These are phyloP conservation scores for Brienomyrus longianalis DNA, from an alignment of 2,113 vertebrate genomes.

Conservation along the genomic window DNA sequence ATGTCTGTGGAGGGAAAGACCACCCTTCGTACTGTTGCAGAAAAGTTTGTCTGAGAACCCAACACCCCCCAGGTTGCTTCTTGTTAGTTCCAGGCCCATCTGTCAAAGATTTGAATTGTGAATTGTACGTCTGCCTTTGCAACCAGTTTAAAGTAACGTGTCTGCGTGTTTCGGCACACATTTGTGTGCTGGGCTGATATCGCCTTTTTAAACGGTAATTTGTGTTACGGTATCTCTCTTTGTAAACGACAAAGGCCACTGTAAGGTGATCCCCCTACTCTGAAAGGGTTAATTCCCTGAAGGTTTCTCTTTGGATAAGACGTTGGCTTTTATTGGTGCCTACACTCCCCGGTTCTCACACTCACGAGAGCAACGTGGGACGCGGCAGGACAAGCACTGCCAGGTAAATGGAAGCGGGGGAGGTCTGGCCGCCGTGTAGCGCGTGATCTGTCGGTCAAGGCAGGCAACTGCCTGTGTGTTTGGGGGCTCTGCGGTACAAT, in stretches of 20 bases:
- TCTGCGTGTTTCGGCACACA: neutral
- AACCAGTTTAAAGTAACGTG: neutral
- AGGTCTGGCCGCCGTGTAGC: neutral
- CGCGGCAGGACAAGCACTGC: neutral
- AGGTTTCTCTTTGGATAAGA: conserved; percentile 20
- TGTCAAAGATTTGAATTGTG: neutral
- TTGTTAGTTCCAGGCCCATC: neutral
- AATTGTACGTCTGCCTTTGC: neutral
- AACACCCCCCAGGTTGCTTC: neutral
- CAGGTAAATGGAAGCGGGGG: neutral
- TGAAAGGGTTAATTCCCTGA: conserved; percentile 10
- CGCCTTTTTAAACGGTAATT: neutral
- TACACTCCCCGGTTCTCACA: neutral
- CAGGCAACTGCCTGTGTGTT: neutral
- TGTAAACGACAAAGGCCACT: neutral
- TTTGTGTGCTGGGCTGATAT: neutral
- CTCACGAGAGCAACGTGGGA: neutral
- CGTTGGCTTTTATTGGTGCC: conserved; percentile 32
- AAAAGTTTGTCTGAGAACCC: neutral
- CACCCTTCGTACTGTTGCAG: neutral
- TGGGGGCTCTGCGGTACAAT: neutral
- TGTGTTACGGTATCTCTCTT: neutral
- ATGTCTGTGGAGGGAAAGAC: neutral
- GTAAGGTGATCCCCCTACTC: neutral
- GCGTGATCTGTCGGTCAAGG: neutral